Percentiles rank a stretch among this genome's conserved stretches.
Evolutionary conservation across 2,797 vertebrate species (phyloP).

Genomic region (Capromys pilorides): DNA sequence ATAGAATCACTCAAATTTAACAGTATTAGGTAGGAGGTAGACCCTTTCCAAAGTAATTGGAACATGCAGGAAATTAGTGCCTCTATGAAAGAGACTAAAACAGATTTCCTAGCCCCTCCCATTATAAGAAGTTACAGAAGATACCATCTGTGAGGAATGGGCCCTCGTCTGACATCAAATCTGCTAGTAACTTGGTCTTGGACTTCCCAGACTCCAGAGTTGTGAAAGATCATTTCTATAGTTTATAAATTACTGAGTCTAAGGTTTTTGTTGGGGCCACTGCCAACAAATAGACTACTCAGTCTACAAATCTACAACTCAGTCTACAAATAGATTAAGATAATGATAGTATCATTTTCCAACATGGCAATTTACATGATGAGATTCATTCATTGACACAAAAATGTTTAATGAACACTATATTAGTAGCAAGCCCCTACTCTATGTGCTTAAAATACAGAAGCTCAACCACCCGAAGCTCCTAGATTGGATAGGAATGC

Average conservation of each 20-base stretch:
- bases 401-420: conserved; percentile 7
- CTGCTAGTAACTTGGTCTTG: background rate
- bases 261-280: background rate
- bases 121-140: background rate
- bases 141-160: background rate
- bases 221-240: background rate
- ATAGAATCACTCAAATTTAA: background rate
- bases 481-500: background rate
- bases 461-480: background rate
- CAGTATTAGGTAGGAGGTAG: background rate
- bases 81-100: background rate
- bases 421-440: background rate
- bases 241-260: background rate
- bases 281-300: background rate
- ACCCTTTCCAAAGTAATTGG: background rate
- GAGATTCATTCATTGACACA: background rate
- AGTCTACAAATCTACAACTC: background rate
- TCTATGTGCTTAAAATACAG: background rate
- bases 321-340: background rate
- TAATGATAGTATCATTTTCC: background rate
- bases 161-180: background rate
- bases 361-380: conserved; percentile 17
- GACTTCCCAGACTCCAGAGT: background rate
- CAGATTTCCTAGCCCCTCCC: background rate
- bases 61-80: background rate